Evolutionary conservation across 2,888 invertebrate genomes (phyloP), one percentile per base, ranked within the genome.

Genomic region (Sturmia bella): DNA sequence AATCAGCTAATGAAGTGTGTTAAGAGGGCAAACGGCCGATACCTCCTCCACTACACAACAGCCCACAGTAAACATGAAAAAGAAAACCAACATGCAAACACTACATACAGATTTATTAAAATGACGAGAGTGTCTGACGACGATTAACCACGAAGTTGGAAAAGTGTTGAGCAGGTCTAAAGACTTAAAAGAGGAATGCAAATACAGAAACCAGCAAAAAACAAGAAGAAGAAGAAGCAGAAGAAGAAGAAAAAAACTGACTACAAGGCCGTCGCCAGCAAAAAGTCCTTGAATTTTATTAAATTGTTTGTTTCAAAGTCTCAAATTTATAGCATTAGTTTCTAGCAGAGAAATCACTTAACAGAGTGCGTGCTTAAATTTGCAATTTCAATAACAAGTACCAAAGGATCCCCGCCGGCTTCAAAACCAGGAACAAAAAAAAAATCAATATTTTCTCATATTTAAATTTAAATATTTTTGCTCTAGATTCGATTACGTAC

Each of bases 1-100:
- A 75, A 68, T 73, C 78, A 84, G 75, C 85, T 89, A 89, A 89
- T 89, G 89, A 89, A 89, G 87, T 89, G 89, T 89, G 89, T 89
- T 89, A 89, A 89, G 89, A 89, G 89, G 89, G 86, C 89, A 89
- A 85, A 85, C 64, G 74, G 64, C 56, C 74, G 74, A 74, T 74
- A 56, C 64, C 74, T 24, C 17, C 61, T 15, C 15, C 32, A 24
- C 61, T 15, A 12, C 32, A 24, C n/a, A 32, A 11, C n/a, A n/a
- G 11, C 13, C 45, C 50, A 37, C 12, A 45, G 56, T 19, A 52
- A 52, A 32, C 7, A 32, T 32, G 32, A 19, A 48, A 52, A 39
- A n/a, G n/a, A n/a, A n/a, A n/a, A n/a, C n/a, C n/a, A n/a, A n/a
- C n/a, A n/a, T n/a, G n/a, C n/a, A n/a, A n/a, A n/a, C n/a, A n/a